Base-by-base conservation (phyloP, 2,888 invertebrate genomes). In the Oscheius sp. region DNA sequence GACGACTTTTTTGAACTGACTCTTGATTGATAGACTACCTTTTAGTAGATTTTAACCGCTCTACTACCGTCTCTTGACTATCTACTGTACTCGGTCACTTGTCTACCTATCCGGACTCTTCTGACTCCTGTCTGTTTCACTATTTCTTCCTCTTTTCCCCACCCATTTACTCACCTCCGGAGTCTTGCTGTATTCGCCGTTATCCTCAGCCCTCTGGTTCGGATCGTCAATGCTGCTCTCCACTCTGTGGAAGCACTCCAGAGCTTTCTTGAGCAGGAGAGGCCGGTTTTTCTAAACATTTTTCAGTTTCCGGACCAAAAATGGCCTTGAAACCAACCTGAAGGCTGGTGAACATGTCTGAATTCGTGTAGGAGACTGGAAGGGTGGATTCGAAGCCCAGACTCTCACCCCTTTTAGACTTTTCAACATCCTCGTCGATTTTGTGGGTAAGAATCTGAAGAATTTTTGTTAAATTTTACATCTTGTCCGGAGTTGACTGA, bases 261-360 rank as follows among this genome's bases (percentile, higher is more conserved):
- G 2, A n/a, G 70, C 70, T 33, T 50, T 58, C n/a, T 57, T 55
- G 32, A 59, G 29, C 42, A 70, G 32, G 2, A 13, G 32, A 58
- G 70, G 70, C 9, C 58, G 58, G 5, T 9, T 10, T 48, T 59
- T 59, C 70, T 70, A 2, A 58, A 70, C 2, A 53, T 9, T 13
- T 53, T 11, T 0, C 53, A 53, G 53, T 21, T n/a, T 53, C 4
- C 4, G 21, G 21, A 53, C n/a, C 13, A 3, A n/a, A 53, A n/a
- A 13, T 9, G 7, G 42, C 3, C 42, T 5, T 3, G 7, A 42
- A 42, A 42, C 47, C 7, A 35, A 68, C 68, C 37, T 68, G 68
- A 2, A 68, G 35, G 1, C 35, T 9, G 2, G 21, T 2, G 35
- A 21, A 55, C 21, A 55, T 29, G 42, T 68, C 68, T 1, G 35